phyloP scores from a whole-genome alignment of 2,797 vertebrate species.

The Gallinago nigripennis region DNA sequence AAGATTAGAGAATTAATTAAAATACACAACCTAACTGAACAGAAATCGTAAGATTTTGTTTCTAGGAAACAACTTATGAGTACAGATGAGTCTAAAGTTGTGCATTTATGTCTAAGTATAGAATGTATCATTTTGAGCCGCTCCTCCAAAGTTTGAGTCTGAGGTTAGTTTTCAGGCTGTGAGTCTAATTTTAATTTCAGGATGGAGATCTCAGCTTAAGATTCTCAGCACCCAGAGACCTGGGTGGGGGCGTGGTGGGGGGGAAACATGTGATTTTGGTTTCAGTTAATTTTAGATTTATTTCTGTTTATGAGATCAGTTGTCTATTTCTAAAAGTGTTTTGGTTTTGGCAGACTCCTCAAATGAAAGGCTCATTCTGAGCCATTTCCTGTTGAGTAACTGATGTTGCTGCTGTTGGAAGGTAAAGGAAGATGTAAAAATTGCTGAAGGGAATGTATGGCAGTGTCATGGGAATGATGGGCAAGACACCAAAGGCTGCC shows the following conservation, averaged over 20 bases:
- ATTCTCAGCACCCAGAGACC: constrained; percentile 16
- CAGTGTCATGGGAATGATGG: constrained; percentile 39
- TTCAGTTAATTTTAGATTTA: constrained; percentile 56
- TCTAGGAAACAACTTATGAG: constrained; percentile 47
- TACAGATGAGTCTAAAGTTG: constrained; percentile 18
- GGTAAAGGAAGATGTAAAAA: constrained; percentile 20
- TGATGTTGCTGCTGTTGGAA: constrained; percentile 44
- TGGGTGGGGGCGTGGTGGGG: not conserved
- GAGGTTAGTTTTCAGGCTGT: constrained; percentile 15
- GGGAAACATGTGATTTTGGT: constrained; percentile 42
- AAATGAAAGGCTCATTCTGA: constrained; percentile 56
- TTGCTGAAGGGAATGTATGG: constrained; percentile 23
- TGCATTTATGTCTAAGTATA: constrained; percentile 3
- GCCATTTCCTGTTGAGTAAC: constrained; percentile 41
- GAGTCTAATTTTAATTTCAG: constrained; percentile 16
- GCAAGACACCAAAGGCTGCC: not conserved
- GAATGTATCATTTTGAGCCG: not conserved
- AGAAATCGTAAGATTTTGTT: constrained; percentile 30
- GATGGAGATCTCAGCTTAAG: constrained; percentile 17
- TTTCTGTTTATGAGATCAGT: constrained; percentile 63
- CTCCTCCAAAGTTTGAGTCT: not conserved
- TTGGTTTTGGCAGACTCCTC: constrained; percentile 56
- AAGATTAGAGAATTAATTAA: constrained; percentile 55
- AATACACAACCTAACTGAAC: constrained; percentile 29
- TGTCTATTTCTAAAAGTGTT: constrained; percentile 65